Evolutionary conservation across 2,888 invertebrate genomes (phyloP).

Genomic region (Leucania comma): DNA sequence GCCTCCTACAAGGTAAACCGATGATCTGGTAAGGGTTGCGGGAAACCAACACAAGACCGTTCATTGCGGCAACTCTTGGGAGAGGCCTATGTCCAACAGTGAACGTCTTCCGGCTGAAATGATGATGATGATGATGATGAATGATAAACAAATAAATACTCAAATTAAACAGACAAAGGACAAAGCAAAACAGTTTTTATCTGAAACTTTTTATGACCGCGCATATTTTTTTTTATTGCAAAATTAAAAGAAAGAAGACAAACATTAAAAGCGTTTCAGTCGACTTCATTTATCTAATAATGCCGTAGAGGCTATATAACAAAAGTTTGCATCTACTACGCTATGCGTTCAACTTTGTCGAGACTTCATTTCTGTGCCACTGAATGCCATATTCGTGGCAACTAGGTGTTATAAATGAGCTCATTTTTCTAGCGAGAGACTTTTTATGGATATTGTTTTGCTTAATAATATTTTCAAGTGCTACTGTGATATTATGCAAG

Average conservation of each 20-base stretch:
- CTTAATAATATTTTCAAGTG: slow-evolving; percentile 62
- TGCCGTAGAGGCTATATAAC: slow-evolving; percentile 53
- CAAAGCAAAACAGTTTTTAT: slow-evolving; percentile 12
- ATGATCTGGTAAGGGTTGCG: no score
- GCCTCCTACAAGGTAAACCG: no score
- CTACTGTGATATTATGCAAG: slow-evolving; percentile 56
- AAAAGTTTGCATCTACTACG: slow-evolving; percentile 52
- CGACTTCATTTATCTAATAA: slow-evolving; percentile 61
- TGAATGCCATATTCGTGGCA: slow-evolving; percentile 70
- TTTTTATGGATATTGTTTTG: slow-evolving; percentile 68
- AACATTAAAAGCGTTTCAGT: slow-evolving; percentile 55
- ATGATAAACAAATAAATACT: neutral
- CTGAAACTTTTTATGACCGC: slow-evolving; percentile 36
- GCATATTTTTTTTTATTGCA: slow-evolving; percentile 32
- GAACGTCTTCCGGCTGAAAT: no score
- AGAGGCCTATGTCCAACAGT: no score
- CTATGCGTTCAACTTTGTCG: slow-evolving; percentile 70
- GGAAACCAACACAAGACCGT: no score
- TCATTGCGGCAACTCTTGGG: no score
- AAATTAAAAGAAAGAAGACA: slow-evolving; percentile 46
- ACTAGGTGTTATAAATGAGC: slow-evolving; percentile 70
- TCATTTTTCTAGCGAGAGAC: slow-evolving; percentile 67
- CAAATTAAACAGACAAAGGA: neutral
- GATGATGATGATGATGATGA: no score
- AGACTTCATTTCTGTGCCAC: slow-evolving; percentile 71